Percentiles rank a stretch among this genome's conserved stretches.
phyloP scores from a whole-genome alignment of 1,140 invertebrate genomes.

The Tetragnatha versicolor region DNA sequence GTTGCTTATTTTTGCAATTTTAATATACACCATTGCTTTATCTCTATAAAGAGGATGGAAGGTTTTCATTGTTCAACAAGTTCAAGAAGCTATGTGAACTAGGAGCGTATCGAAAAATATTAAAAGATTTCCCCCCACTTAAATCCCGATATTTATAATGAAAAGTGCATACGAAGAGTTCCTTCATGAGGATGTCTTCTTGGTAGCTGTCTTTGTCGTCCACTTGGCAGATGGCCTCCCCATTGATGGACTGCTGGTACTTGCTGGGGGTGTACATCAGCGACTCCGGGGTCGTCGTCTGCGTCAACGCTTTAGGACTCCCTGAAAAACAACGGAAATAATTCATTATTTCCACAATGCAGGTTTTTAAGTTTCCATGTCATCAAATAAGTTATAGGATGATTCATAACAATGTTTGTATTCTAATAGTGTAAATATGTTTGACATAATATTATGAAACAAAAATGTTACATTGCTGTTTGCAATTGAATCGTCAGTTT shows the following conservation, averaged over 20 bases:
- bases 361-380: no score
- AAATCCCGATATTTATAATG: neutral
- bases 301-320: conserved; percentile 21
- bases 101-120: neutral
- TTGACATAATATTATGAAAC: no score
- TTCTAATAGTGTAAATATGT: no score
- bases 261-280: conserved; percentile 56
- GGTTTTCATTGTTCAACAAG: neutral
- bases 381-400: no score
- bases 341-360: no score
- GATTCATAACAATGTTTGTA: no score
- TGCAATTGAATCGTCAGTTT: no score
- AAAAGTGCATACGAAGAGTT: conserved; percentile 32
- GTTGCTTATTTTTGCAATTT: no score
- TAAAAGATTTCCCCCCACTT: neutral
- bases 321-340: neutral
- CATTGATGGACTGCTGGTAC: conserved; percentile 55
- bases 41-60: neutral
- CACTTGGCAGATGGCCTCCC: conserved; percentile 53
- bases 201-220: conserved; percentile 49
- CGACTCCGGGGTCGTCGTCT: conserved; percentile 35
- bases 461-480: no score
- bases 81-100: neutral
- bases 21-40: no score
- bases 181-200: conserved; percentile 55